These are phyloP conservation scores for Trachymyrmex septentrionalis DNA, from an alignment of 1,140 invertebrate genomes.

Conservation along the genomic window DNA sequence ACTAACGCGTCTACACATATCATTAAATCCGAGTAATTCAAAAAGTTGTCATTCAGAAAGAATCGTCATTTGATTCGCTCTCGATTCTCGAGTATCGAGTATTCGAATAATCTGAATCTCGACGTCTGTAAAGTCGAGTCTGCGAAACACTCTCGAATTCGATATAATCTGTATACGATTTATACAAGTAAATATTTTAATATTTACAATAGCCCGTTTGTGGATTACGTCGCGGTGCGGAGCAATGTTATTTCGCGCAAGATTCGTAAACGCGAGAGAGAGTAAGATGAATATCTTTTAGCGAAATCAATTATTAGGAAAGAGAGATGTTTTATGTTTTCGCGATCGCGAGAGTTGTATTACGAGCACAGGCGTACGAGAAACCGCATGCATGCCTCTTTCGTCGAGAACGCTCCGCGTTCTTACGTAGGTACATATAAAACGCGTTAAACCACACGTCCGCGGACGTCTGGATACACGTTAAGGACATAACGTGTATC, in stretches of 20 bases:
- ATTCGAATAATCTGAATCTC: background rate
- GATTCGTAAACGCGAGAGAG: background rate
- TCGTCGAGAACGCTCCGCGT: background rate
- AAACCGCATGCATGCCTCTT: background rate
- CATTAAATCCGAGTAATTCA: background rate
- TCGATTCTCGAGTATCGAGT: background rate
- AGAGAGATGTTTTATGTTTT: background rate
- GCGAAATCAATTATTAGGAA: background rate
- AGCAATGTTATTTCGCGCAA: background rate
- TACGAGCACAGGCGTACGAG: background rate
- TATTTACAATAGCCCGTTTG: no score
- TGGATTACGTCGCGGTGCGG: background rate
- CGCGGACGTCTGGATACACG: background rate
- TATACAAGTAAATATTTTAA: background rate
- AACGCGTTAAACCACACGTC: slow-evolving; percentile 13
- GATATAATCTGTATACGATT: background rate
- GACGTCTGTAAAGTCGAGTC: background rate
- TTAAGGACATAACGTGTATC: slow-evolving; percentile 52
- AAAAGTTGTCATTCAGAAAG: no score
- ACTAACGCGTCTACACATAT: no score
- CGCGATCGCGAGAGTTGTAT: background rate
- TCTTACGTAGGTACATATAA: background rate
- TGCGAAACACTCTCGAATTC: background rate
- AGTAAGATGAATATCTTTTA: background rate
- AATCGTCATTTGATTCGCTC: background rate